Evolutionary conservation across 1,140 invertebrate species (phyloP).

Genomic region (fruit fly (Drosophila melanogaster)): DNA sequence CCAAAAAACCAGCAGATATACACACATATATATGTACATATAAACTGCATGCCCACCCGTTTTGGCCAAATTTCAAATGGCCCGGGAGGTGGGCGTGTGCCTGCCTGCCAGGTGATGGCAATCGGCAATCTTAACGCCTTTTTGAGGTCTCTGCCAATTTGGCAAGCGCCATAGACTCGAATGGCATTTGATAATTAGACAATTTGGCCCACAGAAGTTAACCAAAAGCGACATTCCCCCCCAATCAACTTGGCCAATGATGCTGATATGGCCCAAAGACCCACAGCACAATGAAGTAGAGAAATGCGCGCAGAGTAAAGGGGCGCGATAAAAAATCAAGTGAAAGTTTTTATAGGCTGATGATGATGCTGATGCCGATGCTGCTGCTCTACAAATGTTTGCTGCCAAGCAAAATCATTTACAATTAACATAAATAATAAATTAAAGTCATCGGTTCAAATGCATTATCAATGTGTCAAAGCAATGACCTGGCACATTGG

Average conservation of each 20-base stretch:
- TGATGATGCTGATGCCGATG: constrained; percentile 19
- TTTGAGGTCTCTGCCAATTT: constrained; percentile 56
- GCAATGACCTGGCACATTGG: constrained; percentile 44
- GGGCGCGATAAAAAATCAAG: constrained; percentile 50
- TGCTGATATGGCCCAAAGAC: constrained; percentile 34
- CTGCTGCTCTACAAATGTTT: constrained; percentile 32
- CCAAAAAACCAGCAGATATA: not conserved
- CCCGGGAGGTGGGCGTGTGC: constrained; percentile 40
- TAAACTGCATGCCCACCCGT: constrained; percentile 2
- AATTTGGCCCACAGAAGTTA: constrained; percentile 38
- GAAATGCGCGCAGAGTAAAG: constrained; percentile 35
- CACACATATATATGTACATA: not conserved
- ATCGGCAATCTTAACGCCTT: constrained; percentile 53
- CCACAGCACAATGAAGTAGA: constrained; percentile 33
- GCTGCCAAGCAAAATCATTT: constrained; percentile 38
- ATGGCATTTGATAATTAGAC: constrained; percentile 54
- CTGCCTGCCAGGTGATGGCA: constrained; percentile 51
- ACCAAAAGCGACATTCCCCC: constrained; percentile 15
- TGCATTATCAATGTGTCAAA: constrained; percentile 37
- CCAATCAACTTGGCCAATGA: not conserved
- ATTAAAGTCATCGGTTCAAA: constrained; percentile 49
- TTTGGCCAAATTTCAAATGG: constrained; percentile 52
- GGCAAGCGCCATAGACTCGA: constrained; percentile 32
- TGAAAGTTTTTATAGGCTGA: constrained; percentile 52
- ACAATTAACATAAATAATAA: constrained; percentile 53